These are phyloP conservation scores for Salarias fasciatus DNA, from an alignment of 2,797 vertebrate species.

Conservation along the genomic window DNA sequence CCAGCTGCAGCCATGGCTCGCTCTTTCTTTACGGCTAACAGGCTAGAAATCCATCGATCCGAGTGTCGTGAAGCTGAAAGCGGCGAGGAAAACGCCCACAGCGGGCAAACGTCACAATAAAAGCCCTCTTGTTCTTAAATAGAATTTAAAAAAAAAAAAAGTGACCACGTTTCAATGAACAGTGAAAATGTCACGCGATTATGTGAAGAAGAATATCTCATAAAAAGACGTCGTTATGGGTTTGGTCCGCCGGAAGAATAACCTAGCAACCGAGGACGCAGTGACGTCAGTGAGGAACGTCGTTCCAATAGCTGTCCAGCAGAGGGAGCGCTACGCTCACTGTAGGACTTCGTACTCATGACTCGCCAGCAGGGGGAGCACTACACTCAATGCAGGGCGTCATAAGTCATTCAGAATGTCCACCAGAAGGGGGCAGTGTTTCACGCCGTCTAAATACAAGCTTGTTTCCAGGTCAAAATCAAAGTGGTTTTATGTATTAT, in stretches of 20 bases:
- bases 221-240: conserved; percentile 21
- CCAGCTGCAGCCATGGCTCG: background rate
- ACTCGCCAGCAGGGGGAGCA: conserved; percentile 19
- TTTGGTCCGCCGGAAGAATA: conserved; percentile 64
- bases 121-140: conserved; percentile 9
- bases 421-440: too few species aligned
- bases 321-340: conserved; percentile 49
- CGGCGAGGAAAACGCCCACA: conserved; percentile 51
- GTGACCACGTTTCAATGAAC: background rate
- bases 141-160: too few species aligned
- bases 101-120: conserved; percentile 52
- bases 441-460: too few species aligned
- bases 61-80: conserved; percentile 41
- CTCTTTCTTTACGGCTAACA: too few species aligned
- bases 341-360: background rate
- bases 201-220: background rate
- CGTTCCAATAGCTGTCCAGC: background rate
- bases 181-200: too few species aligned
- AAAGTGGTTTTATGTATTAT: too few species aligned
- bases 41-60: conserved; percentile 41
- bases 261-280: conserved; percentile 82
- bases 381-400: too few species aligned
- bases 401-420: background rate
- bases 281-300: conserved; percentile 40
- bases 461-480: too few species aligned